Percentiles rank a stretch among this genome's conserved stretches.
These are phyloP conservation scores for Perizoma flavofasciatum DNA, from an alignment of 2,888 invertebrate genomes.

Conservation along the genomic window DNA sequence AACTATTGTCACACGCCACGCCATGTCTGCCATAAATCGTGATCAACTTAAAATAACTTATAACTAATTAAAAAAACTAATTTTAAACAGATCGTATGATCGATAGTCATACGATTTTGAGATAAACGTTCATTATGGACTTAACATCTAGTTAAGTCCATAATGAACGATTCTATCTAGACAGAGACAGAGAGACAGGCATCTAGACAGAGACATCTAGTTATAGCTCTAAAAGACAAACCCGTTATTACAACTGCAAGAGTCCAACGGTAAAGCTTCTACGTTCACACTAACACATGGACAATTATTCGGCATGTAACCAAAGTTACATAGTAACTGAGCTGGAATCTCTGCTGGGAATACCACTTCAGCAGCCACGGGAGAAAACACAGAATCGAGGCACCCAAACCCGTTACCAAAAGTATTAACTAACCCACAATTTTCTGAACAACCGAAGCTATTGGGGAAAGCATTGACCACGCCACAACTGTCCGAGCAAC, in stretches of 20 bases:
- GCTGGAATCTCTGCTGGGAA: constrained; percentile 56
- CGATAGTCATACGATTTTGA: too few species aligned
- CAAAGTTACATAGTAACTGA: constrained; percentile 52
- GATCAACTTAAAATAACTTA: background rate
- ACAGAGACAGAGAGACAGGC: too few species aligned
- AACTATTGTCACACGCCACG: too few species aligned
- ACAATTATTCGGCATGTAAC: constrained; percentile 41
- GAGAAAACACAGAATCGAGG: constrained; percentile 21
- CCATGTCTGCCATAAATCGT: too few species aligned
- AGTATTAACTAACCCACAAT: constrained; percentile 6
- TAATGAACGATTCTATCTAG: too few species aligned
- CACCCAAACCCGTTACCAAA: constrained; percentile 12
- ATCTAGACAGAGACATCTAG: background rate
- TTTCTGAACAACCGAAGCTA: background rate
- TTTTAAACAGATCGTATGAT: too few species aligned
- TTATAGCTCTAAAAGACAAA: background rate
- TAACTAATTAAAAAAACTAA: background rate
- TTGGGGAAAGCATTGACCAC: constrained; percentile 1
- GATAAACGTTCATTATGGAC: too few species aligned
- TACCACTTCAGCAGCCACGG: constrained; percentile 46
- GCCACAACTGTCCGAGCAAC: background rate
- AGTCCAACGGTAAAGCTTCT: constrained; percentile 43
- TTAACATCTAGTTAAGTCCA: too few species aligned
- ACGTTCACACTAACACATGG: constrained; percentile 54
- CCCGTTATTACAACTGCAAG: constrained; percentile 32